These are phyloP conservation scores for Poeciliopsis presidionis DNA, from an alignment of 2,797 vertebrate genomes.

Conservation along the genomic window DNA sequence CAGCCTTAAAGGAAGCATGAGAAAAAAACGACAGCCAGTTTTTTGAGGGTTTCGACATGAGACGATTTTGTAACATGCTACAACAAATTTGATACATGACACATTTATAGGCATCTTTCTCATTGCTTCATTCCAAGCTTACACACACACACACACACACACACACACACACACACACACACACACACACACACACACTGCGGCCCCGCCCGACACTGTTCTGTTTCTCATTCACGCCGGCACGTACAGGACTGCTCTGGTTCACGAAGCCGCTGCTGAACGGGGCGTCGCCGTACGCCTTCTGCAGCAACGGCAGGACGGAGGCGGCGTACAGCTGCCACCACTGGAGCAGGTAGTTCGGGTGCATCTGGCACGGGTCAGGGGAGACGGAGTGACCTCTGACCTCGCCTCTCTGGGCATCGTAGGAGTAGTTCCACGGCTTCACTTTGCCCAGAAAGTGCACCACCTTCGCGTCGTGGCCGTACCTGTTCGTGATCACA, in stretches of 20 bases:
- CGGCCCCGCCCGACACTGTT: neutral
- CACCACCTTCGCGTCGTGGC: slow-evolving; percentile 90
- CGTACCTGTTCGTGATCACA: slow-evolving; percentile 82
- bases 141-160: neutral
- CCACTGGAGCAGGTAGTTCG: slow-evolving; percentile 91
- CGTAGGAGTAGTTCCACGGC: slow-evolving; percentile 91
- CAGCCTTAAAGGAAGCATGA: neutral
- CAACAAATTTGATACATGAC: slow-evolving; percentile 40
- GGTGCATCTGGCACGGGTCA: slow-evolving; percentile 80
- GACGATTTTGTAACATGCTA: slow-evolving; percentile 24
- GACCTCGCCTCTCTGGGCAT: slow-evolving; percentile 84
- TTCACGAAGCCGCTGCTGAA: slow-evolving; percentile 70
- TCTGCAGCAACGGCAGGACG: slow-evolving; percentile 83
- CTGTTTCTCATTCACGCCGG: neutral
- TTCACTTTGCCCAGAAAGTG: slow-evolving; percentile 94
- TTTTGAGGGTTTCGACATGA: slow-evolving; percentile 14
- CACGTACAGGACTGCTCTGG: slow-evolving; percentile 59
- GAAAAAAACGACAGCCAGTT: neutral
- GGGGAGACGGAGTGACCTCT: slow-evolving; percentile 74
- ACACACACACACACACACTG: neutral
- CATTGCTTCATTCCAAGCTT: neutral
- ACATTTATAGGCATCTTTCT: neutral
- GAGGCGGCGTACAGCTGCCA: slow-evolving; percentile 86
- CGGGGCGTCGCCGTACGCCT: slow-evolving; percentile 81
- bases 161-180: neutral